Conservation (phyloP, 2,113 vertebrate species). For the Octodon degus region DNA sequence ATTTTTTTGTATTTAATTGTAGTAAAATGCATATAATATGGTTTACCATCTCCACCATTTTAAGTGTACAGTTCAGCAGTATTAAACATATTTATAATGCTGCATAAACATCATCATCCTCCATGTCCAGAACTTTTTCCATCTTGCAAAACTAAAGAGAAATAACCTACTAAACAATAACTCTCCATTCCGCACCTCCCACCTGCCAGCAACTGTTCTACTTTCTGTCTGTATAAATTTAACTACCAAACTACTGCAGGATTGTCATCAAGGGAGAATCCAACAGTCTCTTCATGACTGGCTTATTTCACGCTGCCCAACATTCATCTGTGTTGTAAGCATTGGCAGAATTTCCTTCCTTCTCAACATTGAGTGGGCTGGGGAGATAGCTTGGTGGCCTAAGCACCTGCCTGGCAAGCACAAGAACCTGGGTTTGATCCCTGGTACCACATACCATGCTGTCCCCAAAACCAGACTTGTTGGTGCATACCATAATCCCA, state of each 20-base stretch:
- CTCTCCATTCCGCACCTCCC: not conserved
- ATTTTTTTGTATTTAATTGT: not conserved
- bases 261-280: not conserved
- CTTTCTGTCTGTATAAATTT: not conserved
- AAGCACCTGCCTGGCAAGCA: too few species aligned
- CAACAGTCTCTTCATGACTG: not conserved
- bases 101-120: too few species aligned
- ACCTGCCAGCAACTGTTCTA: not conserved
- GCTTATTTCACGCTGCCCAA: not conserved
- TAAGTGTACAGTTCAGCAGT: not conserved
- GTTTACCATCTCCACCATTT: not conserved
- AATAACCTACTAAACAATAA: not conserved
- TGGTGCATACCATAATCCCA: too few species aligned
- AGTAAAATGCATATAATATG: not conserved
- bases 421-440: too few species aligned
- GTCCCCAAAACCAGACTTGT: too few species aligned
- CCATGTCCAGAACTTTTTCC: not conserved
- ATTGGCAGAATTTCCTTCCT: not conserved
- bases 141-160: not conserved
- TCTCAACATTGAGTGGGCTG: not conserved
- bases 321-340: not conserved
- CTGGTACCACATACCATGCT: too few species aligned
- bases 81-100: fast-evolving
- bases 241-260: not conserved
- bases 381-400: too few species aligned